phyloP scores from a whole-genome alignment of 1,140 invertebrate species.

The Matsumurasca onukii region DNA sequence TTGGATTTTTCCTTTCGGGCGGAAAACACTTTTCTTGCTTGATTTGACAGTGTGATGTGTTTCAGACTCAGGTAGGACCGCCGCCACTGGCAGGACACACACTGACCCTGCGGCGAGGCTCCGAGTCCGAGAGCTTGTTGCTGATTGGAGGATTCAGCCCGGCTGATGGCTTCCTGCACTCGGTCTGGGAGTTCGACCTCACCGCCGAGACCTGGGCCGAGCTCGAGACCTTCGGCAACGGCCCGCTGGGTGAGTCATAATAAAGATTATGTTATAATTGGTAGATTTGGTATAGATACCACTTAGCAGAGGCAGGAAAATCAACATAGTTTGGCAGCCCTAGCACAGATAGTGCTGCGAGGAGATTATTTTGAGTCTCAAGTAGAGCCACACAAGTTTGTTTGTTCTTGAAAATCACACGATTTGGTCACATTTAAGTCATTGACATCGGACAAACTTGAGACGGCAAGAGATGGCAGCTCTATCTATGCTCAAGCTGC shows the following conservation, averaged over 20 bases:
- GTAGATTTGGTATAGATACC: too few species aligned
- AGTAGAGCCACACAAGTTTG: too few species aligned
- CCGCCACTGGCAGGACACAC: conserved; percentile 85
- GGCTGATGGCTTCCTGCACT: conserved; percentile 70
- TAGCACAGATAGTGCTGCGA: too few species aligned
- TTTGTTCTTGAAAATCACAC: too few species aligned
- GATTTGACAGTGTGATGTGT: background rate
- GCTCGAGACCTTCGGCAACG: conserved; percentile 66
- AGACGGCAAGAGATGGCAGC: too few species aligned
- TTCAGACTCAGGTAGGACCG: conserved; percentile 46
- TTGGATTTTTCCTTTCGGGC: background rate
- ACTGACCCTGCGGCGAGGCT: conserved; percentile 67
- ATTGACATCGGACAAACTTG: too few species aligned
- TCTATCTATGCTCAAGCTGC: too few species aligned
- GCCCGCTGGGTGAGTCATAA: conserved; percentile 60
- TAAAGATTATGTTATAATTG: too few species aligned
- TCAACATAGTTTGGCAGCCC: too few species aligned
- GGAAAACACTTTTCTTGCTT: conserved; percentile 13
- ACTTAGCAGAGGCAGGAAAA: too few species aligned
- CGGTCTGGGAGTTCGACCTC: conserved; percentile 81
- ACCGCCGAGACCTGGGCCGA: conserved; percentile 69
- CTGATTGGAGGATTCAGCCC: conserved; percentile 89
- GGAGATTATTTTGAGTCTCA: too few species aligned
- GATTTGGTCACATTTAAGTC: too few species aligned
- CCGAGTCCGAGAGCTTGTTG: conserved; percentile 64